A percentile compares a stretch with the other conserved stretches of the same genome.
phyloP scores from a whole-genome alignment of 64 coral and sea anemone genomes.

The Pachyseris speciosa region DNA sequence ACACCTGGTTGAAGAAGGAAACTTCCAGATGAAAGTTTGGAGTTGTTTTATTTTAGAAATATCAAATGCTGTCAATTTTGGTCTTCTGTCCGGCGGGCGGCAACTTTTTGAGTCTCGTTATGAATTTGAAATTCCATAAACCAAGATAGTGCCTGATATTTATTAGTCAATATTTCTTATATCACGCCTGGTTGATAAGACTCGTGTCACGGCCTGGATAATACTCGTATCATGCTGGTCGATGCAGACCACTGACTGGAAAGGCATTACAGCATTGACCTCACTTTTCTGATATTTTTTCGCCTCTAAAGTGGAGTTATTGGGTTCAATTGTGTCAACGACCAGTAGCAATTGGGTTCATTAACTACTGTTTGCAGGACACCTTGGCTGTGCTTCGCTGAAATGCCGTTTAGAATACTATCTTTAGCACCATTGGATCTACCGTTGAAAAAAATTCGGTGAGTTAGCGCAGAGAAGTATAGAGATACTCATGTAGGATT shows the following conservation, averaged over 20 bases:
- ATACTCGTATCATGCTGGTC: background rate
- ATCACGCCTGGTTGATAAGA: background rate
- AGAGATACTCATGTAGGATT: background rate
- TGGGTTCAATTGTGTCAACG: conserved; percentile 43
- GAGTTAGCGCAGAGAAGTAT: background rate
- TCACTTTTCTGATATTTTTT: conserved; percentile 27
- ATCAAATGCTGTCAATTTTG: no score
- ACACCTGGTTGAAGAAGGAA: background rate
- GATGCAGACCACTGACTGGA: conserved; percentile 56
- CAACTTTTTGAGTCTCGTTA: background rate
- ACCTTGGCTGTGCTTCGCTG: background rate
- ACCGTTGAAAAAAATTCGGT: conserved; percentile 20
- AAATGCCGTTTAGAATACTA: conserved; percentile 52
- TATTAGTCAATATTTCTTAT: background rate
- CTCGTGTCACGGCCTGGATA: background rate
- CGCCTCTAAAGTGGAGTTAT: conserved; percentile 9
- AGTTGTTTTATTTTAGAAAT: no score
- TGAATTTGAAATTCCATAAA: background rate
- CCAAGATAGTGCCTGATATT: background rate
- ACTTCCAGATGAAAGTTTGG: background rate
- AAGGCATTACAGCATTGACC: conserved; percentile 41
- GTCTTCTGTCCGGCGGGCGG: background rate
- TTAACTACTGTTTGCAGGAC: background rate
- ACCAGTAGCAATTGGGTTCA: conserved; percentile 11
- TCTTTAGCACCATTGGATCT: conserved; percentile 32